Evolutionary conservation across 2,113 vertebrate genomes (phyloP), one percentile per base, ranked within the genome.

Genomic region (Notothenia rossii): DNA sequence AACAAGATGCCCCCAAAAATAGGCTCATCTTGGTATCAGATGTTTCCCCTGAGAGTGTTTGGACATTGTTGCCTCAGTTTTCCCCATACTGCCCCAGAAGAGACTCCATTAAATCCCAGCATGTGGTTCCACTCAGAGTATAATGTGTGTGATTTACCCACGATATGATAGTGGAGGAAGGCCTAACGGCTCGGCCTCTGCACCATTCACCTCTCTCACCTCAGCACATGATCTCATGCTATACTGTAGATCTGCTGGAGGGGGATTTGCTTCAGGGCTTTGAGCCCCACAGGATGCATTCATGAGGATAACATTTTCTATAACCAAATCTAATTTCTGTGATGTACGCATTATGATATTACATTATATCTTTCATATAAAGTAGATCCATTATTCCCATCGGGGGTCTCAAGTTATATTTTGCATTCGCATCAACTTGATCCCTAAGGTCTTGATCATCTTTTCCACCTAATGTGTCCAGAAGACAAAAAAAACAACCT

Each of bases 81-180:
- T 89, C 73, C 43, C 71, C 50, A 53, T 61, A 70, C 67, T 78
- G 62, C 55, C 75, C 55, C 18, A 54, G 22, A 83, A 65, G 70
- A 80, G 33, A 48, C 60, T 64, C n/a, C 48, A 62, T 48, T 78
- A 78, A 77, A 62, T 48, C 58, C 75, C 62, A 82, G 70, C 94
- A 95, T 93, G 84, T 94, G 94, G 86, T 94, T 95, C 86, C 89
- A 92, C 86, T 96, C 86, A 90, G 68, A 51, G 72, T 8, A 53
- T 92, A 92, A 93, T 91, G 81, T 86, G 63, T 12, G 56, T 3
- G 85, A 93, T 93, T 93, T 92, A 84, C 85, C 80, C 82, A 85
- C 82, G n/a, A 90, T 83, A 85, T 85, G 85, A 92, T 85, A 85
- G 78, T 53, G 86, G 79, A 25, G 13, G 74, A 91, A 84, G 46